phyloP scores from a whole-genome alignment of 1,140 invertebrate species.

The Bombus polaris region DNA sequence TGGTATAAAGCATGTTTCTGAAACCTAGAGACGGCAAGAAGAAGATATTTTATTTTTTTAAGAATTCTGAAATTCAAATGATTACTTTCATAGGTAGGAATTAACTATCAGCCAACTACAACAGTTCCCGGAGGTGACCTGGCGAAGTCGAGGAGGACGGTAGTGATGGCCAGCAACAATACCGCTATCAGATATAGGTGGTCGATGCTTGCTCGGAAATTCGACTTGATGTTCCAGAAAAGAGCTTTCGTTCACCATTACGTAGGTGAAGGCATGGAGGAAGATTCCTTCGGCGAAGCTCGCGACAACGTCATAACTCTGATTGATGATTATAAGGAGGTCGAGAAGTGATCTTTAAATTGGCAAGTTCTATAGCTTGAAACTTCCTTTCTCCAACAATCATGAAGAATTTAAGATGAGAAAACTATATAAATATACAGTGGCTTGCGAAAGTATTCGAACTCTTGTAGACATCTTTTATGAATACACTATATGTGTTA shows the following conservation, averaged over 20 bases:
- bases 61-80: background rate
- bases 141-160: slow-evolving; percentile 85
- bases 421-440: background rate
- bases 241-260: slow-evolving; percentile 91
- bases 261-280: slow-evolving; percentile 91
- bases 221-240: slow-evolving; percentile 89
- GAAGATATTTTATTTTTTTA: background rate
- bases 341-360: slow-evolving; percentile 24
- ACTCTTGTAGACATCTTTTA: too few relatives aligned
- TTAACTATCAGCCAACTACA: slow-evolving; percentile 89
- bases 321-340: slow-evolving; percentile 85
- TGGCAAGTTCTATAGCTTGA: background rate
- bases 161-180: slow-evolving; percentile 90
- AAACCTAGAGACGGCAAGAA: too few relatives aligned
- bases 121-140: slow-evolving; percentile 90
- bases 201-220: slow-evolving; percentile 87
- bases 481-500: background rate
- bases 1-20: too few relatives aligned
- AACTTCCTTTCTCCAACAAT: background rate
- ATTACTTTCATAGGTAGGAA: slow-evolving; percentile 81
- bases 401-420: background rate
- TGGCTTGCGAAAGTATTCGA: too few relatives aligned
- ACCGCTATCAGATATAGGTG: slow-evolving; percentile 90
- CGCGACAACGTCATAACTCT: slow-evolving; percentile 88
- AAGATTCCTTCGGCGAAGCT: slow-evolving; percentile 88